Percentiles rank a stretch among this genome's conserved stretches.
These are phyloP conservation scores for Cosmopolites sordidus DNA, from an alignment of 2,888 invertebrate species.

Conservation along the genomic window DNA sequence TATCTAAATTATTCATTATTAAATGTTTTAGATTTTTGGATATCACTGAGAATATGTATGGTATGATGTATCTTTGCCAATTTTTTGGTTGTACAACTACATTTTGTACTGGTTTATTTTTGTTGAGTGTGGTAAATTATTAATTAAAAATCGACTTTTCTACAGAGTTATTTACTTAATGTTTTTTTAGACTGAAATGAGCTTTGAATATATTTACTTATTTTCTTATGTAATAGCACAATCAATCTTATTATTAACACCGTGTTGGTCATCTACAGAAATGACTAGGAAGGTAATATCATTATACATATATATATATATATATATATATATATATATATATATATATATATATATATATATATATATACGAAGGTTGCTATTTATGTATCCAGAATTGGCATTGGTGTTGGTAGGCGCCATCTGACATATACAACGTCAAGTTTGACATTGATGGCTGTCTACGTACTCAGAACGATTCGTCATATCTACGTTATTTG, in stretches of 20 bases:
- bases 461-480: no score
- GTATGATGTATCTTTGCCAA: neutral
- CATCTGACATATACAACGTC: no score
- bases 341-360: no score
- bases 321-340: no score
- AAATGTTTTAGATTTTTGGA: neutral
- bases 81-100: neutral
- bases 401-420: no score
- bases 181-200: neutral
- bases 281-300: neutral
- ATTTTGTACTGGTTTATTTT: neutral
- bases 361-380: no score
- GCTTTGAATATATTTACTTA: neutral
- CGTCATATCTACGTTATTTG: no score
- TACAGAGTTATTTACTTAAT: no score
- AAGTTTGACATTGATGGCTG: no score
- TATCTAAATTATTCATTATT: neutral
- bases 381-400: no score
- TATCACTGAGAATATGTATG: neutral
- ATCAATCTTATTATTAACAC: neutral
- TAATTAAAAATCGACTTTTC: neutral
- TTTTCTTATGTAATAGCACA: neutral
- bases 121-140: constrained; percentile 1
- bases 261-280: neutral
- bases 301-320: no score